Evolutionary conservation across 2,888 invertebrate species (phyloP).

Genomic region (Mesopsocus fuscifrons): DNA sequence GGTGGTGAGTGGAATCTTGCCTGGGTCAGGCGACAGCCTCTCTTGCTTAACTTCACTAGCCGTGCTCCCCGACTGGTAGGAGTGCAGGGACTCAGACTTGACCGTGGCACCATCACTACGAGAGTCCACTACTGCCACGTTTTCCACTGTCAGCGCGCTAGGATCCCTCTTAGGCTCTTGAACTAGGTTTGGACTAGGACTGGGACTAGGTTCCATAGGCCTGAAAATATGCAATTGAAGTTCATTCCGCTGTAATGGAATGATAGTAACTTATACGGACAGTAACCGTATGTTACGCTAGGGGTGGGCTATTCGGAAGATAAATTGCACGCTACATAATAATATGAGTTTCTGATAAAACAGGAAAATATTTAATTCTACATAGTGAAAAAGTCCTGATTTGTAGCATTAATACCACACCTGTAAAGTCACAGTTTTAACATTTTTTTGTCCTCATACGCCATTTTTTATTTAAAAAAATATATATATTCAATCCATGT

Average conservation of each 20-base stretch:
- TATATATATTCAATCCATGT: too few species aligned
- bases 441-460: too few species aligned
- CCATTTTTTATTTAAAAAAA: too few species aligned
- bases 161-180: background rate
- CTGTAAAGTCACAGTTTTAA: too few species aligned
- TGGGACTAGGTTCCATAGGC: background rate
- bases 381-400: too few species aligned
- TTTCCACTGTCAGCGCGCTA: slow-evolving; percentile 5
- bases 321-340: too few species aligned
- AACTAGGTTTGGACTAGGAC: background rate
- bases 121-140: slow-evolving; percentile 1
- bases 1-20: slow-evolving; percentile 5
- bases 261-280: slow-evolving; percentile 1
- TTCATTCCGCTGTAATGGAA: background rate
- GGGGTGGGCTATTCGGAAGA: background rate
- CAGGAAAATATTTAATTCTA: too few species aligned
- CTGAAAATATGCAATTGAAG: slow-evolving; percentile 2
- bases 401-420: too few species aligned
- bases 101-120: background rate
- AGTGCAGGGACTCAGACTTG: background rate
- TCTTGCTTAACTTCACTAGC: background rate
- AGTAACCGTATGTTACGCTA: background rate
- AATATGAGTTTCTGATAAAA: too few species aligned
- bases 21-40: background rate
- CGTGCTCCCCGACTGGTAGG: slow-evolving; percentile 1